Evolutionary conservation across 2,797 vertebrate species (phyloP).

Genomic region (Chanos chanos): DNA sequence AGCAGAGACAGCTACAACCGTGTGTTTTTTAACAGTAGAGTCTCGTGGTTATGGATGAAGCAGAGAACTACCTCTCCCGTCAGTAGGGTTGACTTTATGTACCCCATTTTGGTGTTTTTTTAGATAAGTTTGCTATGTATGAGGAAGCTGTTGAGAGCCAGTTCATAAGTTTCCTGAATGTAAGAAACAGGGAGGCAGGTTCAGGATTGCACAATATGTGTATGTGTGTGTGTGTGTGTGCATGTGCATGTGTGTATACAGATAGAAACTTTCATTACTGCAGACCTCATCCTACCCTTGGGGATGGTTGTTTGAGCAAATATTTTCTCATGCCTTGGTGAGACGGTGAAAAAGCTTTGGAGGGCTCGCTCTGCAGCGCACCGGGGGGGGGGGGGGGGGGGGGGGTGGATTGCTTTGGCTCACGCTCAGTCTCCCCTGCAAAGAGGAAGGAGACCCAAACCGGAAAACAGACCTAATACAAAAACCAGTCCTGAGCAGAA

Average conservation of each 20-base stretch:
- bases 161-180: slow-evolving; percentile 4
- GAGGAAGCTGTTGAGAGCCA: slow-evolving; percentile 1
- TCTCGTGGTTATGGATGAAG: too few species aligned
- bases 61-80: too few species aligned
- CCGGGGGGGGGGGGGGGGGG: neutral
- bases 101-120: too few species aligned
- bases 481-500: too few species aligned
- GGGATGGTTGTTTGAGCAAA: slow-evolving; percentile 2
- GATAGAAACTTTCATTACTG: slow-evolving; percentile 19
- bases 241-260: neutral
- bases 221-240: neutral
- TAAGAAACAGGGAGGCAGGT: slow-evolving; percentile 3
- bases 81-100: too few species aligned
- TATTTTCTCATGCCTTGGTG: slow-evolving; percentile 13
- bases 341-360: neutral
- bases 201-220: neutral
- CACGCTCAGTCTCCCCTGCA: too few species aligned
- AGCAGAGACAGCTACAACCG: too few species aligned
- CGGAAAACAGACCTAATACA: too few species aligned
- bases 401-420: too few species aligned
- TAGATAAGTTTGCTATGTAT: too few species aligned
- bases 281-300: neutral
- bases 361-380: neutral
- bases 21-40: too few species aligned
- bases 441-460: too few species aligned